Evolutionary conservation across 2,888 invertebrate species (phyloP).

Genomic region (Tenthredo scrophulariae): DNA sequence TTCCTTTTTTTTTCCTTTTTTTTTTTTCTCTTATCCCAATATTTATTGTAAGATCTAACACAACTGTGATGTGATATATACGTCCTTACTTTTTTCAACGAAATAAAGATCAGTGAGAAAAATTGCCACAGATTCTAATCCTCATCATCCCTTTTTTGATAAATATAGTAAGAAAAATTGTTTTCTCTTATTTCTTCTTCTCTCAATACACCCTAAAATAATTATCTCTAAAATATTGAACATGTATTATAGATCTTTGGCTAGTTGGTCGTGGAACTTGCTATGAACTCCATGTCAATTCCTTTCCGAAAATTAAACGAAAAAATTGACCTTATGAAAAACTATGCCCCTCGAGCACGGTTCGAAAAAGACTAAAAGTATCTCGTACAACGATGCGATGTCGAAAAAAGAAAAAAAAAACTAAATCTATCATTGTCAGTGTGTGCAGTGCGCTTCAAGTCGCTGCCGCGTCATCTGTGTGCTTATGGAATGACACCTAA

Average conservation of each 20-base stretch:
- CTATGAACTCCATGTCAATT: not conserved
- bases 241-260: not conserved
- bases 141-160: not conserved
- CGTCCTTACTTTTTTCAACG: not conserved
- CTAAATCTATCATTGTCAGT: constrained; percentile 72
- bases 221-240: not conserved
- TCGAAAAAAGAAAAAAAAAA: constrained; percentile 12
- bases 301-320: not conserved
- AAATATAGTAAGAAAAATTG: not conserved
- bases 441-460: constrained; percentile 77
- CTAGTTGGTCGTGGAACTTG: not conserved
- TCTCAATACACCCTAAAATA: not conserved
- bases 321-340: not conserved
- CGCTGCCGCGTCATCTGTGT: constrained; percentile 69
- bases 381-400: constrained; percentile 52
- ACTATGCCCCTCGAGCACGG: constrained; percentile 38
- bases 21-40: not conserved
- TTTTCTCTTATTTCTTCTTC: not conserved
- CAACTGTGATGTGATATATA: not conserved
- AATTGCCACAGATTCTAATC: not conserved
- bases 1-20: no score
- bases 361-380: constrained; percentile 43
- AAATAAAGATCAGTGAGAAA: not conserved
- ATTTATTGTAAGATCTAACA: not conserved
- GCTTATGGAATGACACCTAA: constrained; percentile 51